Percentiles rank a stretch among this genome's conserved stretches.
Conservation (phyloP, 2,888 invertebrate genomes). For the Oscheius sp. region DNA sequence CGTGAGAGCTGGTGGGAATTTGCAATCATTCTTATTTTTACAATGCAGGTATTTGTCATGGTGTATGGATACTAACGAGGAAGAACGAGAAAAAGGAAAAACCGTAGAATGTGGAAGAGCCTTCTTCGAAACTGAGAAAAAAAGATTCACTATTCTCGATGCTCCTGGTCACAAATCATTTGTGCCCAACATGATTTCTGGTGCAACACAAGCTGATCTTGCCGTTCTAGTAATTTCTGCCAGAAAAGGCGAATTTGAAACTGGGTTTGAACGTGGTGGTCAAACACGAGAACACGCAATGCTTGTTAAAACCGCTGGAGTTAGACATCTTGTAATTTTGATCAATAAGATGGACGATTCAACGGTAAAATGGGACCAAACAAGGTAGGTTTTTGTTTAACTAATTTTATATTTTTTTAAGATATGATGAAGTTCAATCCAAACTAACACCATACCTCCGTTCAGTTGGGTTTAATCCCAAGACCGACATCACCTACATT, state of each 20-base stretch:
- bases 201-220: conserved; percentile 93
- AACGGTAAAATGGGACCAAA: conserved; percentile 92
- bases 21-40: not conserved
- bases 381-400: too few species aligned
- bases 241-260: conserved; percentile 98
- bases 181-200: conserved; percentile 99
- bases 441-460: conserved; percentile 97
- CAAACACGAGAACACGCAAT: conserved; percentile 99
- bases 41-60: conserved; percentile 89
- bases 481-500: conserved; percentile 95
- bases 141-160: conserved; percentile 98
- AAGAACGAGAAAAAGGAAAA: conserved; percentile 80
- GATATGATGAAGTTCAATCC: conserved; percentile 89
- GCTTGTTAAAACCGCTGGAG: conserved; percentile 84
- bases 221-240: conserved; percentile 97
- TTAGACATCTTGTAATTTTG: conserved; percentile 94
- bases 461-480: conserved; percentile 92
- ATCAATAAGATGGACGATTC: conserved; percentile 99
- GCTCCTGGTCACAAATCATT: conserved; percentile 99
- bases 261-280: conserved; percentile 98
- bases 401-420: conserved; percentile 35
- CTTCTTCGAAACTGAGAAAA: conserved; percentile 82
- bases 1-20: conserved; percentile 90
- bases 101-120: conserved; percentile 57
- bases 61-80: conserved; percentile 92